A percentile compares a stretch with the other conserved stretches of the same genome.
These are phyloP conservation scores for Crocodylus rhombifer DNA, from an alignment of 2,797 vertebrate genomes.

Conservation along the genomic window DNA sequence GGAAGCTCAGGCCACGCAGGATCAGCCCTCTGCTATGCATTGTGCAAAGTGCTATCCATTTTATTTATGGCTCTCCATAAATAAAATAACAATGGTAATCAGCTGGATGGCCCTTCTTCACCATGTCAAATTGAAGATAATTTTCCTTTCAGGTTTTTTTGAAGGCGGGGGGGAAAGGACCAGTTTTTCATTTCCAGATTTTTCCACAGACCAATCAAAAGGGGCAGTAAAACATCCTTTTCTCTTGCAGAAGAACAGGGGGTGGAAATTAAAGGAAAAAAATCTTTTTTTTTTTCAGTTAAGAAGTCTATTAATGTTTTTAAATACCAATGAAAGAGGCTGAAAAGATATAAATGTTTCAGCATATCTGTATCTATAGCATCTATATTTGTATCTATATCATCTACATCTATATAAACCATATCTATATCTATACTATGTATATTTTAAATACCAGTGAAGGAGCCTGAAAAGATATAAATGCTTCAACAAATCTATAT, in stretches of 20 bases:
- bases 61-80: background rate
- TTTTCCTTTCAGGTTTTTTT: background rate
- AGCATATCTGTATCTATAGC: too few relatives aligned
- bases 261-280: background rate
- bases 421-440: too few relatives aligned
- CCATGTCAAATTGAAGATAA: background rate
- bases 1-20: background rate
- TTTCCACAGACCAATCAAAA: background rate
- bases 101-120: background rate
- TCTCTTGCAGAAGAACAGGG: background rate
- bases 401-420: too few relatives aligned
- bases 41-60: background rate
- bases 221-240: background rate
- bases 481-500: background rate
- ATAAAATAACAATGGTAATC: background rate
- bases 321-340: background rate
- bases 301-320: background rate
- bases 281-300: background rate
- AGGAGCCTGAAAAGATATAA: background rate
- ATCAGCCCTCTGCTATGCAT: background rate
- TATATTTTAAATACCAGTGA: background rate
- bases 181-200: background rate
- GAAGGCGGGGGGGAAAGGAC: background rate
- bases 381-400: too few relatives aligned
- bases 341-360: background rate